A percentile compares a stretch with the other conserved stretches of the same genome.
These are phyloP conservation scores for Sepiola atlantica DNA, from an alignment of 2,888 invertebrate genomes.

Conservation along the genomic window DNA sequence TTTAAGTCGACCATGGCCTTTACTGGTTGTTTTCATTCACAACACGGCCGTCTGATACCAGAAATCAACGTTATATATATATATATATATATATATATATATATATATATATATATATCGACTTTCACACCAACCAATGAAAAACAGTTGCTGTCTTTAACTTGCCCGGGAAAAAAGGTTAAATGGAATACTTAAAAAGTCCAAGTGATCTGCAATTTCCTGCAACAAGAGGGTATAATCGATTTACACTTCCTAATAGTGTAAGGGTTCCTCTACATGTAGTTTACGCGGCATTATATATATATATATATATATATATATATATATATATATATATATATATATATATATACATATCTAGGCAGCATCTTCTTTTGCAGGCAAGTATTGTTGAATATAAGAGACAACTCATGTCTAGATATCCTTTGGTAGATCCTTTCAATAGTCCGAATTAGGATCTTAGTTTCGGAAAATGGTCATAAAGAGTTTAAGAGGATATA, in stretches of 20 bases:
- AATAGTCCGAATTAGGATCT: too few relatives aligned
- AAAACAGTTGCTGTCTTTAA: neutral
- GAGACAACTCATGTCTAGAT: too few relatives aligned
- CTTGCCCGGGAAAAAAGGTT: neutral
- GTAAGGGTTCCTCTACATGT: neutral
- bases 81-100: neutral
- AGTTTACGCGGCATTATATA: neutral
- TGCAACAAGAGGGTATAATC: neutral
- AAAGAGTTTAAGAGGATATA: too few relatives aligned
- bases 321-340: too few relatives aligned
- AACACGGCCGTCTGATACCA: neutral
- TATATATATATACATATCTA: too few relatives aligned
- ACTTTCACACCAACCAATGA: neutral
- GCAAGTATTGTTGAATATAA: too few relatives aligned
- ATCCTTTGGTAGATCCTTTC: too few relatives aligned
- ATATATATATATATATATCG: neutral
- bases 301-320: too few relatives aligned
- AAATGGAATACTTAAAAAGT: neutral
- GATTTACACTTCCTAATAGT: neutral
- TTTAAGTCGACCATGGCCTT: neutral
- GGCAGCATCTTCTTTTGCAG: too few relatives aligned
- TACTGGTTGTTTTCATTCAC: neutral
- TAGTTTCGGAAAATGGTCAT: too few relatives aligned
- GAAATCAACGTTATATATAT: neutral
- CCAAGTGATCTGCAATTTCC: neutral